A percentile compares a stretch with the other conserved stretches of the same genome.
Evolutionary conservation across 2,797 vertebrate species (phyloP).

Genomic region (Gephyroberyx darwinii): DNA sequence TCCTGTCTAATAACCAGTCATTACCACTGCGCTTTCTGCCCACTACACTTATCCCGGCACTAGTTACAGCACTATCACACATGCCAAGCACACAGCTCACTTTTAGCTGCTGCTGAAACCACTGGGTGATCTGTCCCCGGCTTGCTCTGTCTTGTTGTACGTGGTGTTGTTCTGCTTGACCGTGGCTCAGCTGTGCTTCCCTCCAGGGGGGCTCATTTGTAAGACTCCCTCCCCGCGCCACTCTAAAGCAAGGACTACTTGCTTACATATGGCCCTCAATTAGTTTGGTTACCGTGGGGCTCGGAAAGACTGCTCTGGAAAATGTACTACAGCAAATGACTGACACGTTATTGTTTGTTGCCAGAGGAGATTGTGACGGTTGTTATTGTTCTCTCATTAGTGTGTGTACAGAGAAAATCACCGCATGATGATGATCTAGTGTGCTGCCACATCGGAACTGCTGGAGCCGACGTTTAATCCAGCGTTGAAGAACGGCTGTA

Average conservation of each 20-base stretch:
- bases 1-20: neutral
- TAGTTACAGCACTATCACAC: neutral
- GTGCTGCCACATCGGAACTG: conserved; percentile 7
- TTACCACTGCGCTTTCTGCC: neutral
- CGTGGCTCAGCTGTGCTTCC: conserved; percentile 46
- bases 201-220: conserved; percentile 58
- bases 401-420: conserved; percentile 25
- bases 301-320: conserved; percentile 13
- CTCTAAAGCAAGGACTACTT: conserved; percentile 54
- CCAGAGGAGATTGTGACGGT: conserved; percentile 33
- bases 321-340: conserved; percentile 39
- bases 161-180: conserved; percentile 42
- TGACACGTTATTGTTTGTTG: conserved; percentile 46
- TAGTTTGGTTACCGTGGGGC: conserved; percentile 48
- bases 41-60: neutral
- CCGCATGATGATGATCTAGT: conserved; percentile 39
- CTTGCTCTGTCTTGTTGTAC: conserved; percentile 21
- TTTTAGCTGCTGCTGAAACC: neutral
- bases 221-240: conserved; percentile 45
- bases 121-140: conserved; percentile 16
- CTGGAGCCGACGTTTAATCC: conserved; percentile 17
- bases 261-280: conserved; percentile 64
- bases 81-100: conserved; percentile 7
- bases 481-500: neutral
- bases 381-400: conserved; percentile 54